A percentile compares a stretch with the other conserved stretches of the same genome.
Conservation (phyloP, 2,888 invertebrate genomes). For the Nomada hirtipes region DNA sequence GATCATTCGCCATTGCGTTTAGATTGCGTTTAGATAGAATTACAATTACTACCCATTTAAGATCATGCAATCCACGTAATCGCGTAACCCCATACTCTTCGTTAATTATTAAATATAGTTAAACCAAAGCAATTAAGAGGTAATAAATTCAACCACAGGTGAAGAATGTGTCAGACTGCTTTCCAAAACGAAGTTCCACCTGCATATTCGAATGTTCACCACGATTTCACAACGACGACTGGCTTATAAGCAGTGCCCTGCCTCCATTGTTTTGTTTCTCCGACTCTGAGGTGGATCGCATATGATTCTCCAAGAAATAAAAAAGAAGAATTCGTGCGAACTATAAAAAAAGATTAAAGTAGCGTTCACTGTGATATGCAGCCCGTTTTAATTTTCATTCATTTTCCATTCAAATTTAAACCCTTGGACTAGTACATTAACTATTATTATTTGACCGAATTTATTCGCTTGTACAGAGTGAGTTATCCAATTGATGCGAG, state of each 20-base stretch:
- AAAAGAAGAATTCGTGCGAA: background rate
- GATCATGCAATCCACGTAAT: too few relatives aligned
- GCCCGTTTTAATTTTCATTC: background rate
- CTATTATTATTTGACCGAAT: too few relatives aligned
- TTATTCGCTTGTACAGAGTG: too few relatives aligned
- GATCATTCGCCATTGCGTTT: too few relatives aligned
- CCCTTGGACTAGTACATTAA: too few relatives aligned
- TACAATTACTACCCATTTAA: too few relatives aligned
- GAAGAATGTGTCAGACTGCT: background rate
- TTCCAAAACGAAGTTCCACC: background rate
- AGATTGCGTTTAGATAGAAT: too few relatives aligned
- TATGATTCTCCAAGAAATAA: background rate
- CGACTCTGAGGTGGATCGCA: conserved; percentile 66
- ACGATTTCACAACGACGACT: conserved; percentile 61
- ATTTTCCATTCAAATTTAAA: background rate
- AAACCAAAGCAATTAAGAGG: too few relatives aligned
- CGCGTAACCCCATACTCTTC: too few relatives aligned
- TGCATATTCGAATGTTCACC: conserved; percentile 3
- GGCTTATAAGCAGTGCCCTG: conserved; percentile 64
- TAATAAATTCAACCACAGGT: background rate
- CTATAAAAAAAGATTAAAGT: background rate
- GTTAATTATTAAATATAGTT: too few relatives aligned
- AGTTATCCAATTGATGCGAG: too few relatives aligned
- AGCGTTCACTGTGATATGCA: too few relatives aligned
- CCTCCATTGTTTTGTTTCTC: conserved; percentile 70